Conservation (phyloP, 2,113 vertebrate species). For the Calyptomena viridis region DNA sequence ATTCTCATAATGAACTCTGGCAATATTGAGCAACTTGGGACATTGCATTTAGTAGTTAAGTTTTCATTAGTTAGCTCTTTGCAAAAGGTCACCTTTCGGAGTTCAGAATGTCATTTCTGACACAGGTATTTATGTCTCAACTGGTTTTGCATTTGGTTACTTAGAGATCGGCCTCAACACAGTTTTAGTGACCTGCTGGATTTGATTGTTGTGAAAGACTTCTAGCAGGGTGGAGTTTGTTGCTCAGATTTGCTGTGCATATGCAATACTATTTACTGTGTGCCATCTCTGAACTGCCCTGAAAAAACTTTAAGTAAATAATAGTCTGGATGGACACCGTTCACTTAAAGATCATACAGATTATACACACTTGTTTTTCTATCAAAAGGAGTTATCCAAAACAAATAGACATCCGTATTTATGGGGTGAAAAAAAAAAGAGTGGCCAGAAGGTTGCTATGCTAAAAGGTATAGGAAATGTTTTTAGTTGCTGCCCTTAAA, state of each 20-base stretch:
- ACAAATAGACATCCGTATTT: not conserved
- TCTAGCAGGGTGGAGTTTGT: not conserved
- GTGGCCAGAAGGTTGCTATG: not conserved
- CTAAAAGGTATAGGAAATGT: not conserved
- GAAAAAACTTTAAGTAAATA: not conserved
- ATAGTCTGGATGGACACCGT: not conserved
- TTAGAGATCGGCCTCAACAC: not conserved
- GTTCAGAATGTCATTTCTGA: not conserved
- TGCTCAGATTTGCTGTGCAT: not conserved
- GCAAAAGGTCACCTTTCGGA: not conserved
- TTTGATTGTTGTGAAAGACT: not conserved
- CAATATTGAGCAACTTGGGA: not conserved
- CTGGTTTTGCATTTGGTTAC: accelerated
- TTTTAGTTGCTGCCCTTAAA: not conserved
- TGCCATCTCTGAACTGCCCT: not conserved
- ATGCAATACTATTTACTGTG: not conserved
- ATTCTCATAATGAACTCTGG: not conserved
- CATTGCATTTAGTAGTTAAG: not conserved
- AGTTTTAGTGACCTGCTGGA: not conserved
- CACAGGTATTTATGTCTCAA: not conserved
- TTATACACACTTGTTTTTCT: not conserved
- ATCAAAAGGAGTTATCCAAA: not conserved
- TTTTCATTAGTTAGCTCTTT: not conserved
- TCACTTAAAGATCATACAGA: not conserved
- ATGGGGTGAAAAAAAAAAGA: not conserved